Evolutionary conservation across 2,888 invertebrate species (phyloP).

Genomic region (Diadegma fenestrale): DNA sequence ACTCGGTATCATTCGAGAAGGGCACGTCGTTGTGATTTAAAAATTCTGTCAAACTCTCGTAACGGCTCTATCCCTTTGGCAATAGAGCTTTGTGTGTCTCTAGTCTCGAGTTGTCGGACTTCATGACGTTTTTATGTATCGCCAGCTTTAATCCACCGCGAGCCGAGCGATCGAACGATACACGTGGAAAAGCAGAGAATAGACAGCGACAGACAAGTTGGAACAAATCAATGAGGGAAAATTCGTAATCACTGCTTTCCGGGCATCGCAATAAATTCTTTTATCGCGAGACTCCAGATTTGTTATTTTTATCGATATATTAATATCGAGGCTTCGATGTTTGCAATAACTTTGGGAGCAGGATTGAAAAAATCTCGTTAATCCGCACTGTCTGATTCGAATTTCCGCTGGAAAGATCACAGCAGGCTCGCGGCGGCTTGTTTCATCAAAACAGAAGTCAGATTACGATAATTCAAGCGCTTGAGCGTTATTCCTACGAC

Average conservation of each 20-base stretch:
- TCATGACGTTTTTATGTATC: constrained; percentile 45
- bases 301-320: not conserved
- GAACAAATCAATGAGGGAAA: constrained; percentile 39
- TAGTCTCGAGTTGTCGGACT: constrained; percentile 41
- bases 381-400: constrained; percentile 24
- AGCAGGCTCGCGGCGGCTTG: not conserved
- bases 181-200: constrained; percentile 52
- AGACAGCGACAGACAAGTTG: not conserved
- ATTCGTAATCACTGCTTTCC: constrained; percentile 18
- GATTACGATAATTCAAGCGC: not conserved
- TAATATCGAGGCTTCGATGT: not conserved
- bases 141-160: constrained; percentile 24
- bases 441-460: not conserved
- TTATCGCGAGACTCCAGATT: not conserved
- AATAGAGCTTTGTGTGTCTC: constrained; percentile 14
- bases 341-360: not conserved
- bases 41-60: not conserved
- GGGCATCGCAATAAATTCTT: not conserved
- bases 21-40: not conserved
- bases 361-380: not conserved
- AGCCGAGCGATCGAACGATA: constrained; percentile 58
- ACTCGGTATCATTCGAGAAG: not conserved
- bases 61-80: constrained; percentile 29
- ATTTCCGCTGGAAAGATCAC: constrained; percentile 35
- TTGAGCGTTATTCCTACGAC: not conserved